Percentiles rank a stretch among this genome's conserved stretches.
phyloP scores from a whole-genome alignment of 2,888 invertebrate genomes.

The Aelia acuminata region DNA sequence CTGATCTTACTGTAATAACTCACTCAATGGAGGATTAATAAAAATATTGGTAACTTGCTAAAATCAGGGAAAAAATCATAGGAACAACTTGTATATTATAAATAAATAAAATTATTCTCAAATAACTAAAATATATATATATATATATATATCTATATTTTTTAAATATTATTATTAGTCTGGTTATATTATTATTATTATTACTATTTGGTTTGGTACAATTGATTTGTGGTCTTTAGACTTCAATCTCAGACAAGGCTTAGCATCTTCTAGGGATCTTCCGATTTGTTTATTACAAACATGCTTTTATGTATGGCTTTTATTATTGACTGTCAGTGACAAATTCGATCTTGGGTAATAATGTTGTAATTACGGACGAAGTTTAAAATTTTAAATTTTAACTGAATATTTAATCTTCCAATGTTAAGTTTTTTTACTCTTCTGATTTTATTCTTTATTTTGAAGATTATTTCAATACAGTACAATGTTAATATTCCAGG shows the following conservation, averaged over 20 bases:
- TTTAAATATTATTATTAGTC: too few relatives aligned
- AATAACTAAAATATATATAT: too few relatives aligned
- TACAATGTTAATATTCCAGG: background rate
- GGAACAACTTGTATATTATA: too few relatives aligned
- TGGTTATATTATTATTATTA: background rate
- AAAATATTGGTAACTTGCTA: too few relatives aligned
- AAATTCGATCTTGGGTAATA: background rate
- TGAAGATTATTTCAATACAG: background rate
- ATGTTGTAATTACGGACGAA: background rate
- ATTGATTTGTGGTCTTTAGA: background rate
- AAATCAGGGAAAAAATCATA: too few relatives aligned
- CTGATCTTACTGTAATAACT: too few relatives aligned
- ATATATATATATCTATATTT: too few relatives aligned
- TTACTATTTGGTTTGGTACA: background rate
- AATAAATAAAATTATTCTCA: too few relatives aligned
- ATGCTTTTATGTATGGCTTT: background rate
- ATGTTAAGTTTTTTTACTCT: background rate
- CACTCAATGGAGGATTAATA: too few relatives aligned
- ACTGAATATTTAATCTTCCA: background rate
- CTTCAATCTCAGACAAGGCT: background rate
- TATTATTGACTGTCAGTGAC: background rate
- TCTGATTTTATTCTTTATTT: background rate
- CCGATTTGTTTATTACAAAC: background rate
- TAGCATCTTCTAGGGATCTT: background rate
- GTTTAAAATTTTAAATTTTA: background rate